phyloP scores from a whole-genome alignment of 2,888 invertebrate species.

The Stramonita haemastoma region DNA sequence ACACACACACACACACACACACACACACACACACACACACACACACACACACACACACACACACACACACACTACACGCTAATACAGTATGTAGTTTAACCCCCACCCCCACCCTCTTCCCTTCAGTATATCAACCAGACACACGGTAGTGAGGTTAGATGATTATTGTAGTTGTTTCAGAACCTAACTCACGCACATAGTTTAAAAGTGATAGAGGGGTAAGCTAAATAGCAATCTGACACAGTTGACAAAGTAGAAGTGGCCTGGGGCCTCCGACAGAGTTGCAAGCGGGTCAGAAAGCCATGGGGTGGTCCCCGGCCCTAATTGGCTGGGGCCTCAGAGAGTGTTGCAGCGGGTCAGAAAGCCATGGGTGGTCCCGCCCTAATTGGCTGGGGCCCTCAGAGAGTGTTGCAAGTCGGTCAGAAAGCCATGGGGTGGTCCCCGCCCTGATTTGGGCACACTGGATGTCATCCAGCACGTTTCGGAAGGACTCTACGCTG shows the following conservation, averaged over 20 bases:
- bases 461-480: slow-evolving; percentile 70
- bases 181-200: too few species aligned
- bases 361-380: slow-evolving; percentile 61
- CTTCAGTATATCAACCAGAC: too few species aligned
- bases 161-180: too few species aligned
- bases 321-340: too few species aligned
- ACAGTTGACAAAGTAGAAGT: too few species aligned
- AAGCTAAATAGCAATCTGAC: too few species aligned
- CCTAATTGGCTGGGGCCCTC: not conserved
- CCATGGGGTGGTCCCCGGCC: slow-evolving; percentile 58
- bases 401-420: not conserved
- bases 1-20: not conserved
- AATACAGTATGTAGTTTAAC: too few species aligned
- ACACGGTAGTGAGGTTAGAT: too few species aligned
- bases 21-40: slow-evolving; percentile 9
- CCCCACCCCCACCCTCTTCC: too few species aligned
- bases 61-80: too few species aligned
- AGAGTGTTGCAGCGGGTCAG: slow-evolving; percentile 43
- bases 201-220: too few species aligned
- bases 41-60: slow-evolving; percentile 29
- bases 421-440: slow-evolving; percentile 61
- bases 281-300: slow-evolving; percentile 51
- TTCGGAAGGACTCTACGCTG: slow-evolving; percentile 75
- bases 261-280: too few species aligned
- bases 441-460: slow-evolving; percentile 55